Base-by-base conservation (phyloP, 2,888 invertebrate genomes). In the Dromius quadrimaculatus region DNA sequence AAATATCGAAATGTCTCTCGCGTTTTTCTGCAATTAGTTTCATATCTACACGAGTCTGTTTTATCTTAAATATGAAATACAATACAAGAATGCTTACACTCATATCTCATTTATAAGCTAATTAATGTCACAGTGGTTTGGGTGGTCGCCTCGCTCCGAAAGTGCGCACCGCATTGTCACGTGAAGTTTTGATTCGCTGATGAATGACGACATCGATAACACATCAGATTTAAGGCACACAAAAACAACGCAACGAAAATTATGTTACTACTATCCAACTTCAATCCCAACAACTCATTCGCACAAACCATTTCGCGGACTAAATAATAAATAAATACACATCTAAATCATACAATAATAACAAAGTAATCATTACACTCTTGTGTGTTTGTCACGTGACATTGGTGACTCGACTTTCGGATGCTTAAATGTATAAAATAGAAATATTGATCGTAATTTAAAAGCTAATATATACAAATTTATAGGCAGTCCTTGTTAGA, bases 1-100 rank as follows among this genome's bases (percentile, higher is more conserved):
- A 76, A 66, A 80, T 79, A 78, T 77, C 76, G 77, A 77, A 77
- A 77, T 79, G 78, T 78, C 77, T 78, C 75, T 71, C 32, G 64
- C 66, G 50, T 59, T 61, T 72, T 54, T 54, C 23, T 54, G 61
- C 54, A 64, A 57, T 54, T 23, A 54, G 66, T 66, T 57, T 47
- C 64, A 64, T 66, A 66, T 66, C 66, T 66, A 66, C 66, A 66
- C 65, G 65, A 54, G 57, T 66, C 17, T 63, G 63, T 45, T 64
- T n/a, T 64, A 64, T 66, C 54, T 54, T 54, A 54, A 17, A 66
- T 54, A 66, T 66, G 38, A 66, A 66, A 54, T 66, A 66, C 66
- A 66, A 66, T 66, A 66, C 66, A 66, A 66, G 66, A 66, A 66
- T 66, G 66, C 66, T 32, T 54, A 66, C 66, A 66, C 57, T 57